Evolutionary conservation across 2,797 vertebrate species (phyloP), one percentile per base, ranked within the genome.

Genomic region (Gadopsis bispinosus): DNA sequence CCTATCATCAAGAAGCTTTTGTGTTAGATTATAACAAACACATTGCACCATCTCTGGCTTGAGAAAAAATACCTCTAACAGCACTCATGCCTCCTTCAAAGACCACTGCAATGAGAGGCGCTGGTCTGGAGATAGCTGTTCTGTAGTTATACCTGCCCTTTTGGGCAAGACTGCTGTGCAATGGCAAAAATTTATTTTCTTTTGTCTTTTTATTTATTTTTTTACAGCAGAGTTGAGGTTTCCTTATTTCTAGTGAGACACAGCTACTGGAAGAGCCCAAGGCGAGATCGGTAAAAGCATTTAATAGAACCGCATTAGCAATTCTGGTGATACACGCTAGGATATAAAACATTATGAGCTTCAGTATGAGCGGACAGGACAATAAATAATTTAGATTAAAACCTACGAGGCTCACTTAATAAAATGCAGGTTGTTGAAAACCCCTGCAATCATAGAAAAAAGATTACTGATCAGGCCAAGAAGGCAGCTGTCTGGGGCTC

Each of bases 21-120:
- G 89, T 89, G 77, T 85, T 82, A 70, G 69, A 83, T 84, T 75
- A 83, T 85, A 87, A 89, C 89, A 93, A 88, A 89, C 63, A 82
- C 78, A 83, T 81, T 81, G 80, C 72, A 88, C 66, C 69, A 71
- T 84, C 68, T 75, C 71, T 4, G 39, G 59, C 75, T 84, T 87
- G 77, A 87, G 79, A 90, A 88, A 85, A 91, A 88, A 86, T 56
- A 26, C 26, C 26, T 56, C 87, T 86, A 87, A 89, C 77, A 77
- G 60, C 76, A 69, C 70, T 83, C 79, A 73, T 83, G 80, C 69
- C 47, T 81, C 69, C 51, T 51, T 73, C 76, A 87, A 85, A 80
- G 64, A 72, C 71, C 68, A 59, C 33, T 61, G 62, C 80, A 73
- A 63, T 41, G 41, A 78, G 65, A 77, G 64, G 60, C 35, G 66